Evolutionary conservation across 2,113 vertebrate species (phyloP).

Genomic region (Saccopteryx leptura): DNA sequence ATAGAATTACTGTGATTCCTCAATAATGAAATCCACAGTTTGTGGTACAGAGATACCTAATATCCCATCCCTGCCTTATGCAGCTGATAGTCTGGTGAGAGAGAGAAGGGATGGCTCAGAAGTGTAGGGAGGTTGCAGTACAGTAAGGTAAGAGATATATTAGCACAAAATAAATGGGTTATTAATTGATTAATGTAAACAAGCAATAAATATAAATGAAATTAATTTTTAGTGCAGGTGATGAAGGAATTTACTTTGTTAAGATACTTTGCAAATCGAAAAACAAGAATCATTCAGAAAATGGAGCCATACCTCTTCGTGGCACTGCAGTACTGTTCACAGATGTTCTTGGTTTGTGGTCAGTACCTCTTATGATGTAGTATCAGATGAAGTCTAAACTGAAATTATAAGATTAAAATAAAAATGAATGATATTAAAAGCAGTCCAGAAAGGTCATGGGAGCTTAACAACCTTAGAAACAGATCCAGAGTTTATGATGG

Average conservation of each 20-base stretch:
- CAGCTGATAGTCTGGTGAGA: not conserved
- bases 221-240: conserved; percentile 33
- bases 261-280: conserved; percentile 46
- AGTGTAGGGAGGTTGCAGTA: not conserved
- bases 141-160: conserved; percentile 18
- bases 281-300: conserved; percentile 55
- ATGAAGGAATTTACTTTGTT: conserved; percentile 58
- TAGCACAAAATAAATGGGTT: conserved; percentile 27
- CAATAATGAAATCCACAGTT: not conserved
- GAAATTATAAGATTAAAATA: conserved; percentile 68
- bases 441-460: conserved; percentile 57
- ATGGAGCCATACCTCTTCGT: conserved; percentile 69
- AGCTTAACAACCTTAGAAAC: conserved; percentile 38
- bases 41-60: not conserved
- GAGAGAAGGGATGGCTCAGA: conserved; percentile 41
- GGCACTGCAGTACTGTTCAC: not conserved
- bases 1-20: not conserved
- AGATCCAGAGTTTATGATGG: conserved; percentile 47
- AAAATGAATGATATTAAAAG: conserved; percentile 59
- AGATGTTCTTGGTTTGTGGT: conserved; percentile 39
- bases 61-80: not conserved
- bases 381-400: conserved; percentile 18
- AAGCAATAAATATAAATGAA: conserved; percentile 43
- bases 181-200: conserved; percentile 46
- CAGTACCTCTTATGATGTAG: conserved; percentile 40